These are phyloP conservation scores for Charadrius vociferus DNA, from an alignment of 2,113 vertebrate genomes.

Conservation along the genomic window DNA sequence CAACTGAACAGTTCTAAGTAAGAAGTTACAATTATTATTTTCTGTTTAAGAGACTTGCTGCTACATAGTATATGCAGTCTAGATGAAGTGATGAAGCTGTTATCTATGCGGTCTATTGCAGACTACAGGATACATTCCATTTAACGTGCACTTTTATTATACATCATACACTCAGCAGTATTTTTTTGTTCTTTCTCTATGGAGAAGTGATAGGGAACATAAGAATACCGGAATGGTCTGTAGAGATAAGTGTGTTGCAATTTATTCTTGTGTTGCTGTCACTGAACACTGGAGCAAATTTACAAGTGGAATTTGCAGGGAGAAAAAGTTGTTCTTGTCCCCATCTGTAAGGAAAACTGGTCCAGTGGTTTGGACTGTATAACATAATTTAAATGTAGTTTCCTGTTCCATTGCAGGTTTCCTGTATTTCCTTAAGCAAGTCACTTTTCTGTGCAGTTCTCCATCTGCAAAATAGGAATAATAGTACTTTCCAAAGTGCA, in stretches of 20 bases:
- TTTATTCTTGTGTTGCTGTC: conserved; percentile 26
- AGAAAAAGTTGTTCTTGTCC: neutral
- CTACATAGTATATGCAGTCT: neutral
- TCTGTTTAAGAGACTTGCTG: neutral
- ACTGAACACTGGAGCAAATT: conserved; percentile 29
- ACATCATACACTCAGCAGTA: neutral
- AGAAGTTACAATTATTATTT: neutral
- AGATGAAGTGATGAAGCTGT: neutral
- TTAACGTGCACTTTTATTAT: neutral
- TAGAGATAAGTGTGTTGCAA: conserved; percentile 28
- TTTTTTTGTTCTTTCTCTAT: neutral
- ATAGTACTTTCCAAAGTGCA: accelerated
- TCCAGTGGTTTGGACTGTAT: neutral
- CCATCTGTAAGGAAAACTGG: neutral
- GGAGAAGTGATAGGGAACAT: neutral
- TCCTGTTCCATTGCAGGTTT: neutral
- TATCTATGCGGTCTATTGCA: neutral
- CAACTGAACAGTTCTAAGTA: neutral
- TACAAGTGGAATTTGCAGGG: conserved; percentile 21
- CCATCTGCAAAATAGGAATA: neutral
- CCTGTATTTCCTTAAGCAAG: neutral
- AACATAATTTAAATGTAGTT: neutral
- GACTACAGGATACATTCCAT: neutral
- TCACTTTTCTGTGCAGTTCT: neutral
- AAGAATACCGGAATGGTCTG: conserved; percentile 21